Base-by-base conservation (phyloP, 2,888 invertebrate genomes). In the Idaea aversata region DNA sequence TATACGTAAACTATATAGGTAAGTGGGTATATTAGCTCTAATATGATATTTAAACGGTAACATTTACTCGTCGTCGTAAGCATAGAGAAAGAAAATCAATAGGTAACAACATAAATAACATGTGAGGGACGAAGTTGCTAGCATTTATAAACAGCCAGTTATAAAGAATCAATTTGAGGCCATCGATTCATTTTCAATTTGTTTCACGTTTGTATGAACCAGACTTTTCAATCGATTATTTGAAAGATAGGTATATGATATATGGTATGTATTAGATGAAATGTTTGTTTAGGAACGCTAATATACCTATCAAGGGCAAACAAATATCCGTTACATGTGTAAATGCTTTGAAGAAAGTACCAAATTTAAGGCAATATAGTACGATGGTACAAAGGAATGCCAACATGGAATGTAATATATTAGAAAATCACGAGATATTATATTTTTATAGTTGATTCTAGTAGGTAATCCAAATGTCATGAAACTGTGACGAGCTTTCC, bases 401-500 rank as follows among this genome's bases (percentile, higher is more conserved):
- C 60, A 60, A 60, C 47, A 10, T 47, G 10, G 13, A 47, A 47
- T 47, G 47, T 47, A 13, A 47, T 47, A 13, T 47, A 7, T 47
- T 47, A 47, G 6, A 47, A 47, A 47, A 5, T 13, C 10, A 47
- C 47, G 47, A 47, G 4, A 10, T 10, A 25, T 25, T 25, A 34
- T 34, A 62, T 61, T 63, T 64, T 69, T 70, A 69, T 68, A 67
- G 16, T 65, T 67, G 64, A 61, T 57, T 65, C 59, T 67, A 69
- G 66, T n/a, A n/a, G n/a, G n/a, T 72, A 68, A 74, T 72, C 70
- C 63, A 67, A 69, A 63, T 65, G 70, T 67, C 68, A 74, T 75
- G 72, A 74, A 67, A 67, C 71, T 68, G 67, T 78, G 76, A 74
- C 72, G 76, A 79, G 74, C 69, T 75, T 75, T 74, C 75, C 71